Evolutionary conservation across 1,140 invertebrate genomes (phyloP).

Genomic region (Riptortus pedestris): DNA sequence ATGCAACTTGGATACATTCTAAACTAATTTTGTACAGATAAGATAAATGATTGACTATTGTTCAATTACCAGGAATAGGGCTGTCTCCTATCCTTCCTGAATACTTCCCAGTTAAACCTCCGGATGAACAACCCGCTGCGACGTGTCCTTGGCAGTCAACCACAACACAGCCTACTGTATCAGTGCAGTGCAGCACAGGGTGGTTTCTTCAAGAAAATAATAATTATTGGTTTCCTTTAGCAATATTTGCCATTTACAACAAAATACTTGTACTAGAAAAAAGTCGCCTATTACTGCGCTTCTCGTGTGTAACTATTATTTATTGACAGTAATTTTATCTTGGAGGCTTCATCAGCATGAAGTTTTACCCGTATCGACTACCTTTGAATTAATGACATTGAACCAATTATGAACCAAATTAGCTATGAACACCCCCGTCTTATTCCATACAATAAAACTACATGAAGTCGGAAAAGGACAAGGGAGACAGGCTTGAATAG

Average conservation of each 20-base stretch:
- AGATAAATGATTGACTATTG: too few species aligned
- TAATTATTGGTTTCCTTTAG: not conserved
- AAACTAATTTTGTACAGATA: too few species aligned
- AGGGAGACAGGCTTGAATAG: too few species aligned
- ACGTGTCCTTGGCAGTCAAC: not conserved
- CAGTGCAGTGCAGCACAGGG: not conserved
- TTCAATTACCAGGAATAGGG: slow-evolving; percentile 56
- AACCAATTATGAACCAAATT: too few species aligned
- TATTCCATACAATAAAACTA: slow-evolving; percentile 22
- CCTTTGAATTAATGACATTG: too few species aligned
- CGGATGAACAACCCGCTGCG: slow-evolving; percentile 70
- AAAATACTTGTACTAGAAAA: not conserved
- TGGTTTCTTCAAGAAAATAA: not conserved
- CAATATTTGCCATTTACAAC: not conserved
- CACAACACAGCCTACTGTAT: not conserved
- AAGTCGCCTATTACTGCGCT: not conserved
- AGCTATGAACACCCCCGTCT: not conserved
- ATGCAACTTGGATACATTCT: too few species aligned
- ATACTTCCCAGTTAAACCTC: slow-evolving; percentile 70
- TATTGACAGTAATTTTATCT: not conserved
- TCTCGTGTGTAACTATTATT: not conserved
- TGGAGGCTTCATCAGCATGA: not conserved
- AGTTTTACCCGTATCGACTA: slow-evolving; percentile 40
- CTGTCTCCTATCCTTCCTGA: slow-evolving; percentile 71
- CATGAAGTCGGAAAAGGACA: too few species aligned